These are phyloP conservation scores for Chrysina gloriosa DNA, from an alignment of 2,888 invertebrate species.

Conservation along the genomic window DNA sequence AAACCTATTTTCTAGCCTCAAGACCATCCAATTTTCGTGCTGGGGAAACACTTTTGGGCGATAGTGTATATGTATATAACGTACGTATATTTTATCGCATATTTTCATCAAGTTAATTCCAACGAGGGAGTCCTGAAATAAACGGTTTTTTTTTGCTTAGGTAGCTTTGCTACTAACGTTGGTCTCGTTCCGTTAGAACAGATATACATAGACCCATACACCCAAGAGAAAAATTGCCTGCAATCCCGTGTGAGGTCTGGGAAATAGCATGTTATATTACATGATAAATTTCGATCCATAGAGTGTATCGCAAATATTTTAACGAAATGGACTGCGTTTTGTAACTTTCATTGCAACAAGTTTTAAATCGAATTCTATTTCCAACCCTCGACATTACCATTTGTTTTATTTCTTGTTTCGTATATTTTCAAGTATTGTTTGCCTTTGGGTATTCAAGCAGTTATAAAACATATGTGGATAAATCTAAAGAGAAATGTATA, in stretches of 20 bases:
- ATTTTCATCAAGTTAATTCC: too few relatives aligned
- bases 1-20: too few relatives aligned
- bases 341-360: slow-evolving; percentile 14
- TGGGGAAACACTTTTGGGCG: too few relatives aligned
- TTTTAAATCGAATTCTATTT: slow-evolving; percentile 19
- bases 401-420: slow-evolving; percentile 11
- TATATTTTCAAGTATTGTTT: background rate
- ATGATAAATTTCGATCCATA: slow-evolving; percentile 17
- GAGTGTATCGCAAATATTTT: slow-evolving; percentile 20
- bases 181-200: too few relatives aligned
- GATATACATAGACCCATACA: background rate
- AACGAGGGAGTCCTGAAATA: too few relatives aligned
- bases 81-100: too few relatives aligned
- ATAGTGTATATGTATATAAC: too few relatives aligned
- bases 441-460: background rate
- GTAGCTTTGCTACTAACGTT: too few relatives aligned
- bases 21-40: too few relatives aligned
- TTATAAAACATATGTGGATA: background rate
- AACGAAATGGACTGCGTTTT: slow-evolving; percentile 7
- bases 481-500: too few relatives aligned
- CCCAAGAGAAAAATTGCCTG: background rate
- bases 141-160: too few relatives aligned
- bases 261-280: slow-evolving; percentile 14
- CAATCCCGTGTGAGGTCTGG: background rate
- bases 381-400: background rate